A percentile compares a stretch with the other conserved stretches of the same genome.
Evolutionary conservation across 2,113 vertebrate species (phyloP).

Genomic region (Lycaon pictus): DNA sequence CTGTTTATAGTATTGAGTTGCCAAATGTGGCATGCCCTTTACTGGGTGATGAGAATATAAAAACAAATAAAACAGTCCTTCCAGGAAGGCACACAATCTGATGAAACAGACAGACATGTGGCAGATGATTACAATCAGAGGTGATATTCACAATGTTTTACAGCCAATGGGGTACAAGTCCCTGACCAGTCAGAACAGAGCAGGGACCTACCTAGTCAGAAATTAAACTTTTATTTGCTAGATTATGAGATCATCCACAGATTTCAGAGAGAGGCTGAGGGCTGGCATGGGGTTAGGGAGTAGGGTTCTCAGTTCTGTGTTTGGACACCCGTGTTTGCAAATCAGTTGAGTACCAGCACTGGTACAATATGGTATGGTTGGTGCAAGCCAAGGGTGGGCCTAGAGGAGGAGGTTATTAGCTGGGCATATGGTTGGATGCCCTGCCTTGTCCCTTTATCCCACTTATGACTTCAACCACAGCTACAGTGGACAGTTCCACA

Average conservation of each 20-base stretch:
- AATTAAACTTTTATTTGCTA: not conserved
- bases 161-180: not conserved
- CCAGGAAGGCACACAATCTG: not conserved
- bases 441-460: not conserved
- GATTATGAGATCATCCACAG: not conserved
- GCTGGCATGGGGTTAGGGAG: rapidly evolving
- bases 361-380: not conserved
- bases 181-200: not conserved
- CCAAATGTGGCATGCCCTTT: not conserved
- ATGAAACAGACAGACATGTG: not conserved
- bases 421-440: rapidly evolving
- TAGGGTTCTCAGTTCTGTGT: not conserved
- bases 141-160: not conserved
- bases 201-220: not conserved
- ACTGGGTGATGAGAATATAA: not conserved
- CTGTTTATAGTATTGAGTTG: not conserved
- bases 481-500: too few species aligned
- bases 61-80: not conserved
- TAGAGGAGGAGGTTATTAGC: not conserved
- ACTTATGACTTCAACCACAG: not conserved
- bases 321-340: not conserved
- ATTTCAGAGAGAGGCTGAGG: not conserved
- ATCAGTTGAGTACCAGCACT: too few species aligned
- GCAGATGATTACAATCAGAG: not conserved
- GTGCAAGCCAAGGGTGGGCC: not conserved